phyloP scores from a whole-genome alignment of 2,888 invertebrate genomes.

The Euphydryas editha region DNA sequence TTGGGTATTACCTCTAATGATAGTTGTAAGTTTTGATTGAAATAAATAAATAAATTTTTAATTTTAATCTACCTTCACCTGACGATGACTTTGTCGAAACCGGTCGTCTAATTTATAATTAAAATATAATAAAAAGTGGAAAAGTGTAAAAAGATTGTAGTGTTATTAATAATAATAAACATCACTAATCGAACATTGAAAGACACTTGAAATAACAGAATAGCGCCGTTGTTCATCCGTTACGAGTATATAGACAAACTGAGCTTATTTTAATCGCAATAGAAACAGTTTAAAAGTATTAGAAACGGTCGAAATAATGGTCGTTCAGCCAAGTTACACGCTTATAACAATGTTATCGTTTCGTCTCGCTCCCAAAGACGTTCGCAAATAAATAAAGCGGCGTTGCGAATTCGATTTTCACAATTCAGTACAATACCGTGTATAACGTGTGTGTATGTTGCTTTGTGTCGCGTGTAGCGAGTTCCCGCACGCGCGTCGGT shows the following conservation, averaged over 20 bases:
- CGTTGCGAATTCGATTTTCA: constrained; percentile 40
- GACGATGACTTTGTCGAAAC: too few relatives aligned
- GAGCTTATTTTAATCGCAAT: background rate
- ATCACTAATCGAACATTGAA: too few relatives aligned
- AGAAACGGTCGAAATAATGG: background rate
- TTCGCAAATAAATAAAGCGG: constrained; percentile 27
- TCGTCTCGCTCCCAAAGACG: constrained; percentile 16
- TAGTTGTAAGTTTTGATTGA: too few relatives aligned
- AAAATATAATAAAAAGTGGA: too few relatives aligned
- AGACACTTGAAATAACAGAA: too few relatives aligned
- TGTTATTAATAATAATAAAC: too few relatives aligned
- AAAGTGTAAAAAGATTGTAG: too few relatives aligned
- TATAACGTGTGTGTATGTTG: constrained; percentile 10
- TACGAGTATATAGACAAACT: background rate
- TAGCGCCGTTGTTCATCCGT: too few relatives aligned
- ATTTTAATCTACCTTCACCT: too few relatives aligned
- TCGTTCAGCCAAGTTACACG: background rate
- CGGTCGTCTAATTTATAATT: too few relatives aligned
- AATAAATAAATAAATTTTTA: too few relatives aligned
- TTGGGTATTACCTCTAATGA: too few relatives aligned
- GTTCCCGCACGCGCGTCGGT: constrained; percentile 47
- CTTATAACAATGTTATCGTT: constrained; percentile 25
- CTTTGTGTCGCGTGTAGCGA: constrained; percentile 1
- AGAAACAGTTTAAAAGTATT: background rate
- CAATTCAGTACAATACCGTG: constrained; percentile 45